Conservation (phyloP, 2,113 vertebrate species). For the Spea multiplicata region DNA sequence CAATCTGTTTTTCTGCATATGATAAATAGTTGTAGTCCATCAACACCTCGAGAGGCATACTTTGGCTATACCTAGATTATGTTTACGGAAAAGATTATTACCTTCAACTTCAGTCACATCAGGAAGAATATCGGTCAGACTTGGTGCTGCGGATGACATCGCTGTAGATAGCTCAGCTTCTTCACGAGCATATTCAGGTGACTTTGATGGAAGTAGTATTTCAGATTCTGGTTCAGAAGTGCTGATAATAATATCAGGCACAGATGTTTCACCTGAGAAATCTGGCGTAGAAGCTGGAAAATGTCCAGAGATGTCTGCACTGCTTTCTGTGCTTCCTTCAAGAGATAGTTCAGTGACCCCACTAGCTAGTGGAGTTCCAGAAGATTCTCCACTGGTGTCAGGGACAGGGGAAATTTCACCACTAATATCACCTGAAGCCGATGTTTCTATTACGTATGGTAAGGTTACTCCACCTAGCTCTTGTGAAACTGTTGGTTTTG, state of each 20-base stretch:
- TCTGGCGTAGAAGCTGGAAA: neutral
- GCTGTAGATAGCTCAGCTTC: constrained; percentile 56
- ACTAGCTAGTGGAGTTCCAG: constrained; percentile 46
- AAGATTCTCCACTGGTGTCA: constrained; percentile 59
- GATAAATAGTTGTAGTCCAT: no score
- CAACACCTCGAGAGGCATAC: no score
- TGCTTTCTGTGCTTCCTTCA: constrained; percentile 56
- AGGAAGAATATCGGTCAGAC: constrained; percentile 23
- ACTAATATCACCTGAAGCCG: constrained; percentile 57
- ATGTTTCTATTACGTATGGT: constrained; percentile 56
- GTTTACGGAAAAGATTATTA: constrained; percentile 47
- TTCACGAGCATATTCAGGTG: constrained; percentile 55
- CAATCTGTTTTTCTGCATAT: no score
- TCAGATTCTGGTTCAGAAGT: constrained; percentile 59
- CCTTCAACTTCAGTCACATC: constrained; percentile 59
- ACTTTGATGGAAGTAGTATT: constrained; percentile 50
- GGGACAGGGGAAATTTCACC: constrained; percentile 56
- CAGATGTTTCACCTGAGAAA: constrained; percentile 58
- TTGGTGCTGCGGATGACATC: neutral
- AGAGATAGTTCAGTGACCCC: constrained; percentile 51
- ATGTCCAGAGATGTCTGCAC: constrained; percentile 52
- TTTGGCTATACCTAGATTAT: no score
- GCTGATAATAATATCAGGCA: constrained; percentile 47
- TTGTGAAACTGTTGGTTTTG: constrained; percentile 59
- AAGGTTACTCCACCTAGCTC: constrained; percentile 68